These are phyloP conservation scores for Mormyrops boulengeri DNA, from an alignment of 2,797 vertebrate species.

Conservation along the genomic window DNA sequence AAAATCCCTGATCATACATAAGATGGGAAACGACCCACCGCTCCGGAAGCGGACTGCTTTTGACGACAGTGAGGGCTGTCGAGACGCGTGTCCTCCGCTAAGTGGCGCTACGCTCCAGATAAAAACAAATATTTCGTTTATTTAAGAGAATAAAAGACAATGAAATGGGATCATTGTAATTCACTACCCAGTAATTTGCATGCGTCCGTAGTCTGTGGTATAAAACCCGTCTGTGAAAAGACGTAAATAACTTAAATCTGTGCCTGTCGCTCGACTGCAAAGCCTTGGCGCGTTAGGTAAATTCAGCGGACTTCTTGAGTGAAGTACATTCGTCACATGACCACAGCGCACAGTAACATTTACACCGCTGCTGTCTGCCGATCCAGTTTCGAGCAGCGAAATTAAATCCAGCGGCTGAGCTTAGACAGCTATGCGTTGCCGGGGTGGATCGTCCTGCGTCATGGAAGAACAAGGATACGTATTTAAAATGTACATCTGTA, in stretches of 20 bases:
- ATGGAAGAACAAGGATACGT: neutral
- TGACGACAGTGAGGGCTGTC: neutral
- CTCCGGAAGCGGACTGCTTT: conserved; percentile 1
- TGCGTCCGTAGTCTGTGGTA: neutral
- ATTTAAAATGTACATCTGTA: neutral
- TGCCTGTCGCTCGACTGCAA: neutral
- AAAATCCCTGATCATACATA: neutral
- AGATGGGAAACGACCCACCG: conserved; percentile 1
- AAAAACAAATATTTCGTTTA: neutral
- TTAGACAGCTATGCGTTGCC: neutral
- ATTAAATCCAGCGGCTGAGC: neutral
- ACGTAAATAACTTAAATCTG: neutral
- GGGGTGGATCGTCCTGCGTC: neutral
- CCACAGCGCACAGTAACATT: neutral
- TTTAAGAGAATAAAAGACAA: neutral
- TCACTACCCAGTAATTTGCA: neutral
- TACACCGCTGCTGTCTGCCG: neutral
- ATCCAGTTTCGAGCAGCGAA: neutral
- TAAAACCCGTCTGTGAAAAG: neutral
- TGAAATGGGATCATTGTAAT: neutral
- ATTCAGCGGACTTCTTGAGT: neutral
- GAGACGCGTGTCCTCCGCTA: neutral
- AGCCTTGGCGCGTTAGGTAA: neutral
- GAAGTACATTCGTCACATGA: neutral
- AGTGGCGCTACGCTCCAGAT: neutral